Conservation (phyloP, 2,113 vertebrate genomes). For the Baryphthengus martii region DNA sequence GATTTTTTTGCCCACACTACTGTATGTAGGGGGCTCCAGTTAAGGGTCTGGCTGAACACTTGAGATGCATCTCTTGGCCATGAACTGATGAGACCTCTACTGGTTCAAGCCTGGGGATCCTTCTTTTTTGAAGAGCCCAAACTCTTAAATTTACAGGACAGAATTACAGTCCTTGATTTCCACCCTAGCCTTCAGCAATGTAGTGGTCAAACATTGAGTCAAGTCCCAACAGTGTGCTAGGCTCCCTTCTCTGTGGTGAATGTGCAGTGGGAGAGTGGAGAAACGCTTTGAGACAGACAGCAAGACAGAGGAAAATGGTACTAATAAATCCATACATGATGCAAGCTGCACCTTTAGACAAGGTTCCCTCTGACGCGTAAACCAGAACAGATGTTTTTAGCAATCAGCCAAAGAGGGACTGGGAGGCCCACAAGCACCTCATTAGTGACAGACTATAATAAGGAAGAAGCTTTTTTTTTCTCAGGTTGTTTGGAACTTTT, state of each 20-base stretch:
- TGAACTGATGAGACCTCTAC: background rate
- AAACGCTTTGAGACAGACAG: background rate
- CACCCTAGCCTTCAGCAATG: background rate
- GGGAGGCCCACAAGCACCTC: background rate
- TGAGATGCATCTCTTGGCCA: background rate
- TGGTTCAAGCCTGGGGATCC: background rate
- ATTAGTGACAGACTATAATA: background rate
- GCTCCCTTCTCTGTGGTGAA: background rate
- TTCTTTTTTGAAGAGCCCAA: background rate
- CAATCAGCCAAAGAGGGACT: background rate
- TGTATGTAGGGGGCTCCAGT: background rate
- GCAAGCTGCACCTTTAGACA: background rate
- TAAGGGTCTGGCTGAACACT: background rate
- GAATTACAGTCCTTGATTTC: background rate
- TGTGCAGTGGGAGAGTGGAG: background rate
- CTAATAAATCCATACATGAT: background rate
- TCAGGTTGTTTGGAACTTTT: background rate
- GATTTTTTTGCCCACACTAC: background rate
- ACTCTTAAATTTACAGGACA: background rate
- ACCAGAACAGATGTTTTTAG: background rate
- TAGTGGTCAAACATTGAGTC: background rate
- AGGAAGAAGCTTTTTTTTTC: background rate
- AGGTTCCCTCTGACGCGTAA: background rate
- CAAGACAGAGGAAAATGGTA: background rate
- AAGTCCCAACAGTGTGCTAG: background rate